Evolutionary conservation across 2,113 vertebrate species (phyloP).

Genomic region (Pitta sordida): DNA sequence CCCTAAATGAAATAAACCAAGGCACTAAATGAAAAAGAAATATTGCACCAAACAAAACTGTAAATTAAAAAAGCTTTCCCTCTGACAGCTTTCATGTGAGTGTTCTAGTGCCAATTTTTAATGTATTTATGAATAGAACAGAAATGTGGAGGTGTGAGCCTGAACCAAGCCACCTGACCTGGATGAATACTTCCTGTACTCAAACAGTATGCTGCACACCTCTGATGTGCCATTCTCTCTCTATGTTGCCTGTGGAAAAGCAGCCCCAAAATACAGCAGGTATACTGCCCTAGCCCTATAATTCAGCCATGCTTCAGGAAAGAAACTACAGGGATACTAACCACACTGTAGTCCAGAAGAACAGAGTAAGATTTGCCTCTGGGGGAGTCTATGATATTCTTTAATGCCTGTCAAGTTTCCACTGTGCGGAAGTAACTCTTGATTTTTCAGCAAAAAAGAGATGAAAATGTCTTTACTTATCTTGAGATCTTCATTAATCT

Average conservation of each 20-base stretch:
- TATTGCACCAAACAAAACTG: background rate
- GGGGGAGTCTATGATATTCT: background rate
- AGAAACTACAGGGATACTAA: background rate
- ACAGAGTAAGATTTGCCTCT: background rate
- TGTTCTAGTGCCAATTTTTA: background rate
- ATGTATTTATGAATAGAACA: background rate
- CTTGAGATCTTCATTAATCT: background rate
- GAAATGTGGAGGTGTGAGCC: fast-evolving
- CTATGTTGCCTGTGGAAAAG: background rate
- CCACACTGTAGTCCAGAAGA: background rate
- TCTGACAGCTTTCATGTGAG: background rate
- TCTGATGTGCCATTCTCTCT: background rate
- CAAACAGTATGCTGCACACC: background rate
- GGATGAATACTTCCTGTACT: background rate
- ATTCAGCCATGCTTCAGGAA: background rate
- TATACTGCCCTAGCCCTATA: fast-evolving
- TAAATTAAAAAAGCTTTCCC: background rate
- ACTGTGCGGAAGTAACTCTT: background rate
- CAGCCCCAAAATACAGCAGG: background rate
- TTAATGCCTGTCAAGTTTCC: background rate
- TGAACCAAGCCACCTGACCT: background rate
- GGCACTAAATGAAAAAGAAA: background rate
- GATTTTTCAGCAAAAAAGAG: background rate
- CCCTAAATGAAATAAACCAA: background rate
- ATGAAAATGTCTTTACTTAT: background rate